Conservation (phyloP, 2,888 invertebrate genomes). For the Andrena trimmerana region DNA sequence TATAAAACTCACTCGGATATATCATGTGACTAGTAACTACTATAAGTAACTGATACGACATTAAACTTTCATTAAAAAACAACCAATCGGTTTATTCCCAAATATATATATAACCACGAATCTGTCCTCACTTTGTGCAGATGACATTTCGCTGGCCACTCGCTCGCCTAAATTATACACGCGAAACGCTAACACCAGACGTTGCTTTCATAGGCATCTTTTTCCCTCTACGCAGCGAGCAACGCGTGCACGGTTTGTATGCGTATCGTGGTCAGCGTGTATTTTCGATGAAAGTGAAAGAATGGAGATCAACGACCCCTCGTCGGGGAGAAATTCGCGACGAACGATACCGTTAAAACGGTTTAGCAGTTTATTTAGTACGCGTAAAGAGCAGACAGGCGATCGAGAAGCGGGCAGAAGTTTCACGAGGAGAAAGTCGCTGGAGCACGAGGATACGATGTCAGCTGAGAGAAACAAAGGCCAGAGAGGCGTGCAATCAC, state of each 20-base stretch:
- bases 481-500: conserved; percentile 33
- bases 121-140: neutral
- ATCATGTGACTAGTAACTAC: no score
- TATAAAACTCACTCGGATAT: no score
- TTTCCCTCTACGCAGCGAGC: conserved; percentile 18
- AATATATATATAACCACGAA: neutral
- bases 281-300: conserved; percentile 70
- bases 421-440: conserved; percentile 67
- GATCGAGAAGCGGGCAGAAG: neutral
- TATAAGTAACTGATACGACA: no score
- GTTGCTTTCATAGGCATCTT: conserved; percentile 49
- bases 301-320: conserved; percentile 54
- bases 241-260: conserved; percentile 26
- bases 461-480: conserved; percentile 69
- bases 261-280: conserved; percentile 39
- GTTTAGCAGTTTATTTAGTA: conserved; percentile 13
- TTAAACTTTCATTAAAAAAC: no score
- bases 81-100: no score
- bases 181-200: conserved; percentile 27
- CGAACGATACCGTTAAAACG: conserved; percentile 26
- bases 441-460: conserved; percentile 46
- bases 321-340: conserved; percentile 57
- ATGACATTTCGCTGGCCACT: conserved; percentile 57
- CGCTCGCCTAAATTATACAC: conserved; percentile 25
- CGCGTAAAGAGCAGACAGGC: conserved; percentile 8